Conservation (phyloP, 2,888 invertebrate genomes). For the Stenodema calcarata region DNA sequence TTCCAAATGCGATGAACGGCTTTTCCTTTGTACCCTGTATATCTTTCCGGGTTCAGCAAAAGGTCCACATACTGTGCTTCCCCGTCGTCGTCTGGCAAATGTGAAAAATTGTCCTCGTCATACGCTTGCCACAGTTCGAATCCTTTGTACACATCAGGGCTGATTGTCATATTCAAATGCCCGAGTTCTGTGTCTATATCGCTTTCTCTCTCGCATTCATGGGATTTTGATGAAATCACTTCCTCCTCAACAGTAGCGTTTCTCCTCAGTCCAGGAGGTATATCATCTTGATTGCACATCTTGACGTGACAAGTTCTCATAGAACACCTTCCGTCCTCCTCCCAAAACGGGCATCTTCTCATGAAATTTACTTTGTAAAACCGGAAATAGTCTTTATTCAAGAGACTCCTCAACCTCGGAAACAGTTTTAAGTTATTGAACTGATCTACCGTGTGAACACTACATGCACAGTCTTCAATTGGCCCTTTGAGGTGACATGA, state of each 20-base stretch:
- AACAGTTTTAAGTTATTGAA: slow-evolving; percentile 94
- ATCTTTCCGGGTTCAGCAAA: slow-evolving; percentile 93
- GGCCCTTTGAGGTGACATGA: slow-evolving; percentile 77
- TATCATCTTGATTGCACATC: slow-evolving; percentile 78
- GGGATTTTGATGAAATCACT: slow-evolving; percentile 53
- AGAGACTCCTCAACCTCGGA: slow-evolving; percentile 85
- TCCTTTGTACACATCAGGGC: slow-evolving; percentile 71
- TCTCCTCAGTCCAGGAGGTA: slow-evolving; percentile 81
- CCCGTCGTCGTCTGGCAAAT: slow-evolving; percentile 80
- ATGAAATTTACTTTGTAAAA: slow-evolving; percentile 80
- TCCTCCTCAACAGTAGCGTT: slow-evolving; percentile 53
- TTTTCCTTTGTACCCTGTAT: slow-evolving; percentile 93
- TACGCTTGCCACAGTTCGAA: slow-evolving; percentile 91
- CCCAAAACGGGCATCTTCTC: slow-evolving; percentile 92
- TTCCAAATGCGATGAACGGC: slow-evolving; percentile 96
- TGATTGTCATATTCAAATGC: slow-evolving; percentile 58
- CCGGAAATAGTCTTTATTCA: slow-evolving; percentile 91
- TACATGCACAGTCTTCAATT: slow-evolving; percentile 94
- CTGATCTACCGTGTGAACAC: slow-evolving; percentile 90
- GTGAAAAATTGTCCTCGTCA: slow-evolving; percentile 96
- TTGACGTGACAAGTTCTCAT: slow-evolving; percentile 91
- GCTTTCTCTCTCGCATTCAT: slow-evolving; percentile 56
- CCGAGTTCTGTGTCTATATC: slow-evolving; percentile 56
- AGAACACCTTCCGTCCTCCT: slow-evolving; percentile 88
- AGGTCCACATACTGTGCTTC: slow-evolving; percentile 93